phyloP scores from a whole-genome alignment of 2,888 invertebrate genomes.

The Calliopum simillimum region DNA sequence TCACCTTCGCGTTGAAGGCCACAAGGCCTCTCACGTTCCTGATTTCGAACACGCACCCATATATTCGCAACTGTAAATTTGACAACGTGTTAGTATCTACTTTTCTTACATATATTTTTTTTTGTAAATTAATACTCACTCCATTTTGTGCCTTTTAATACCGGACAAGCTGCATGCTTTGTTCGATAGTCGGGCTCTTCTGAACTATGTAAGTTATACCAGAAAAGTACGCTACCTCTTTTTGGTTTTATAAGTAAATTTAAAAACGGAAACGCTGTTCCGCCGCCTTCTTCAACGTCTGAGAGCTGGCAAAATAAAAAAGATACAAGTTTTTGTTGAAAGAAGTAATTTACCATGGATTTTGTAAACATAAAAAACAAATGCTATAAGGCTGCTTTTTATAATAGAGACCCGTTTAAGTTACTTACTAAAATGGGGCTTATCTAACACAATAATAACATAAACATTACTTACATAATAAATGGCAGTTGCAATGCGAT shows the following conservation, averaged over 20 bases:
- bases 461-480: constrained; percentile 85
- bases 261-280: constrained; percentile 94
- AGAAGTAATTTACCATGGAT: too few species aligned
- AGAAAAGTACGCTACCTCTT: constrained; percentile 72
- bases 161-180: constrained; percentile 62
- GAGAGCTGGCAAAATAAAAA: constrained; percentile 82
- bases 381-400: too few species aligned
- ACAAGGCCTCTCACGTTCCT: constrained; percentile 78
- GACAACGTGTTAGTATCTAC: not conserved
- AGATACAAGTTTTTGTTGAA: constrained; percentile 46
- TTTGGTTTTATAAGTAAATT: constrained; percentile 87
- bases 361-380: too few species aligned
- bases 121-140: constrained; percentile 48
- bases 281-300: constrained; percentile 96
- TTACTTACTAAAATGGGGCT: too few species aligned
- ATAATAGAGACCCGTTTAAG: too few species aligned
- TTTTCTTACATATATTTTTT: not conserved
- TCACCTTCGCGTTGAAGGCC: constrained; percentile 54
- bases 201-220: constrained; percentile 60
- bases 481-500: constrained; percentile 95
- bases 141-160: constrained; percentile 61
- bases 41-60: constrained; percentile 87
- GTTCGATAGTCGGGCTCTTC: constrained; percentile 59
- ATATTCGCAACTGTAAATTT: constrained; percentile 78
- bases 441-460: too few species aligned